Conservation (phyloP, 2,888 invertebrate genomes). For the Elysia crispata region DNA sequence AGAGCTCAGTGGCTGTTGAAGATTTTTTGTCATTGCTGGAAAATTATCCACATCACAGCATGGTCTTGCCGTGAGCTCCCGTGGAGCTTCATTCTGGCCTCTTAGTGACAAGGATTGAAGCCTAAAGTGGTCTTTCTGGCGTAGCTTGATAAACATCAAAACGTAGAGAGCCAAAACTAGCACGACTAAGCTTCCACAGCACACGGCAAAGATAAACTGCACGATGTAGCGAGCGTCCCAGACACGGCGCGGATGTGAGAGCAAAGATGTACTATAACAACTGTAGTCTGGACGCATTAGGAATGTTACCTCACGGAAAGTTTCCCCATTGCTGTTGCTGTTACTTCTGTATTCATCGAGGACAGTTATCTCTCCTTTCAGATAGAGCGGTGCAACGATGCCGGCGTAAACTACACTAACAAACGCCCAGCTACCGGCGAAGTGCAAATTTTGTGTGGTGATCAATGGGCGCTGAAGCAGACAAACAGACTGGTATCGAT, state of each 20-base stretch:
- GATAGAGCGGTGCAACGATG: background rate
- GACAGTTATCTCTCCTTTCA: background rate
- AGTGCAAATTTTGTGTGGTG: background rate
- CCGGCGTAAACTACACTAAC: background rate
- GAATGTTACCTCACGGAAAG: background rate
- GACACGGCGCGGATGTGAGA: background rate
- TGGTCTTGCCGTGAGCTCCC: background rate
- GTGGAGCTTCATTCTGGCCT: too few relatives aligned
- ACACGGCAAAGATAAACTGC: background rate
- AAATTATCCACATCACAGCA: background rate
- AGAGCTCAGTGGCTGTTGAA: too few relatives aligned
- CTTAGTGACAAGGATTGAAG: background rate
- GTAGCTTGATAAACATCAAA: background rate
- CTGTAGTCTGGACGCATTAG: background rate
- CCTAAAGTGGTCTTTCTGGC: background rate
- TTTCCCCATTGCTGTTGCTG: too few relatives aligned
- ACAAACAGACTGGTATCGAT: background rate
- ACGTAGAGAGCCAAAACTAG: background rate
- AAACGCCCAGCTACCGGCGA: background rate
- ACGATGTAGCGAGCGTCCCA: slow-evolving; percentile 7
- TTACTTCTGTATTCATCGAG: too few relatives aligned
- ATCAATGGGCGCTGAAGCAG: background rate
- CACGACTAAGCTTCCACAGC: background rate
- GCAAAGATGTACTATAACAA: background rate
- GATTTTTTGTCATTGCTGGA: too few relatives aligned